phyloP scores from a whole-genome alignment of 2,113 vertebrate genomes.

The Lichenostomus cassidix region DNA sequence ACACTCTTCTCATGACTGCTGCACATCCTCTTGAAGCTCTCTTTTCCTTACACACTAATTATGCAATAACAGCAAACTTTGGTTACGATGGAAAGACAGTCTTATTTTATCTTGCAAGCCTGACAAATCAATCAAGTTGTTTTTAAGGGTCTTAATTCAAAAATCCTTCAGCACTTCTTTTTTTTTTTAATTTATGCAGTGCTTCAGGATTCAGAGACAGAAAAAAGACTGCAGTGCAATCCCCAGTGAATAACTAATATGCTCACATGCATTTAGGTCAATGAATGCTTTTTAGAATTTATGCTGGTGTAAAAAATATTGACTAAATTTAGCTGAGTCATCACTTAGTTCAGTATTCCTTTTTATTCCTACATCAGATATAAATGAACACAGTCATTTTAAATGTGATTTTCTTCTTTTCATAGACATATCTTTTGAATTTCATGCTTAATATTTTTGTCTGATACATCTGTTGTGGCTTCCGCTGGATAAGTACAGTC shows the following conservation, averaged over 20 bases:
- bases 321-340: slow-evolving; percentile 37
- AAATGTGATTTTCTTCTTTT: background rate
- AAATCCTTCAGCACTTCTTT: background rate
- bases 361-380: background rate
- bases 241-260: background rate
- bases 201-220: background rate
- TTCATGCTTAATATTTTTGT: background rate
- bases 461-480: background rate
- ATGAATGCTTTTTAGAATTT: background rate
- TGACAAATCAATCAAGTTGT: background rate
- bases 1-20: background rate
- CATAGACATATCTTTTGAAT: background rate
- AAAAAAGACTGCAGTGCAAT: background rate
- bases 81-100: background rate
- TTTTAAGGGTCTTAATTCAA: slow-evolving; percentile 6
- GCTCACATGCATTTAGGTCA: slow-evolving; percentile 19
- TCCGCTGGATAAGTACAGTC: background rate
- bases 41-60: background rate
- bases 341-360: background rate
- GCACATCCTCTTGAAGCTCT: background rate
- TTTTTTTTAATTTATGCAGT: background rate
- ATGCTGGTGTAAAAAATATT: background rate
- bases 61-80: background rate
- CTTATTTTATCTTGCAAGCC: background rate
- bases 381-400: background rate